These are phyloP conservation scores for Trypoxylon attenuatum DNA, from an alignment of 2,888 invertebrate species.

Conservation along the genomic window DNA sequence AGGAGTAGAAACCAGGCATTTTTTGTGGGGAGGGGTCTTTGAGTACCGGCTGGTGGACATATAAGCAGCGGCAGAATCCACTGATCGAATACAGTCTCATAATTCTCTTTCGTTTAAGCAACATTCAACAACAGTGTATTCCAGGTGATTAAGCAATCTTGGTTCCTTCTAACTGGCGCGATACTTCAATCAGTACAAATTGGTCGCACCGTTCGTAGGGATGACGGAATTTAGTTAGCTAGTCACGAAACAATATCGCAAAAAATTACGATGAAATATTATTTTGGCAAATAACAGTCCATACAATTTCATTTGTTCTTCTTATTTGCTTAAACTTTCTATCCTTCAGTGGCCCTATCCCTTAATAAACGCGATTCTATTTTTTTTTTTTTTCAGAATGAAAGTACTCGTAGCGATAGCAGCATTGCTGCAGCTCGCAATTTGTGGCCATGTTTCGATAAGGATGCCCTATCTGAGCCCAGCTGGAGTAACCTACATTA, in stretches of 20 bases:
- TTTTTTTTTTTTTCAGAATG: slow-evolving; percentile 57
- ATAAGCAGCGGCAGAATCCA: slow-evolving; percentile 61
- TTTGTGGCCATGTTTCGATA: slow-evolving; percentile 68
- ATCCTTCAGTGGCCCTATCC: too few relatives aligned
- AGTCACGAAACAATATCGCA: too few relatives aligned
- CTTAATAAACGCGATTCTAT: background rate
- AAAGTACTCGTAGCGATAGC: slow-evolving; percentile 64
- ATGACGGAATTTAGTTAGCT: background rate
- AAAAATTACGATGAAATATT: too few relatives aligned
- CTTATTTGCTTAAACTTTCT: too few relatives aligned
- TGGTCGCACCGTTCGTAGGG: background rate
- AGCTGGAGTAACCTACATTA: slow-evolving; percentile 76
- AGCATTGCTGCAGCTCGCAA: slow-evolving; percentile 64
- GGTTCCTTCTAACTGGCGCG: background rate
- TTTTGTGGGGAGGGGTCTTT: slow-evolving; percentile 58
- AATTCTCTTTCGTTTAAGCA: slow-evolving; percentile 56
- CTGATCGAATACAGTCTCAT: slow-evolving; percentile 60
- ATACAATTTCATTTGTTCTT: too few relatives aligned
- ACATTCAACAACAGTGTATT: slow-evolving; percentile 35
- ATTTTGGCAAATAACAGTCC: too few relatives aligned
- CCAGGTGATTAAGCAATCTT: slow-evolving; percentile 19
- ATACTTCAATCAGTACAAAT: background rate
- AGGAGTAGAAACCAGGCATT: slow-evolving; percentile 40
- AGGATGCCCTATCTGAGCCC: slow-evolving; percentile 76
- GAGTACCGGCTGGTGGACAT: slow-evolving; percentile 54